Conservation (phyloP, 2,113 vertebrate genomes). For the Jacana jacana region DNA sequence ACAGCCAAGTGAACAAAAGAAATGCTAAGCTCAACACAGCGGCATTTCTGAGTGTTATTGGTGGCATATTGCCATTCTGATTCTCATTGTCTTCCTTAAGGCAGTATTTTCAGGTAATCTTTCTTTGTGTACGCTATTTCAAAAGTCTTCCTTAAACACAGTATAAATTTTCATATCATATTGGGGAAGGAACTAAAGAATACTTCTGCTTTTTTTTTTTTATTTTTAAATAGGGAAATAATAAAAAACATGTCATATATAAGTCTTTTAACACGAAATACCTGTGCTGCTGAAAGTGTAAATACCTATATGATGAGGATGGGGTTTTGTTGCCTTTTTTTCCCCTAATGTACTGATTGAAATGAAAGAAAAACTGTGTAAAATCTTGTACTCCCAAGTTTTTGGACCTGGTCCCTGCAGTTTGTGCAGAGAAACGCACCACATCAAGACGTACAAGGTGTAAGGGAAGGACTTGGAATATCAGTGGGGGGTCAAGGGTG, state of each 20-base stretch:
- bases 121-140: background rate
- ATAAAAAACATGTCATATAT: background rate
- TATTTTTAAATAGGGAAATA: background rate
- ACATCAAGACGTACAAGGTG: background rate
- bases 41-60: conserved; percentile 9
- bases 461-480: background rate
- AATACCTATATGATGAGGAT: background rate
- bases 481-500: fast-evolving
- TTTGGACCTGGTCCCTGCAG: background rate
- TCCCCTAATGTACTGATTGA: background rate
- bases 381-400: background rate
- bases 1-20: conserved; percentile 11
- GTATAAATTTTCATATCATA: background rate
- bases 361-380: background rate
- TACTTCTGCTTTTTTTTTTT: background rate
- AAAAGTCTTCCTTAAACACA: conserved; percentile 27
- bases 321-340: background rate
- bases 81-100: conserved; percentile 1
- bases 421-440: background rate
- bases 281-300: conserved; percentile 9
- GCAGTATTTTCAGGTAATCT: conserved; percentile 26
- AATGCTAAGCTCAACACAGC: background rate
- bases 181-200: background rate
- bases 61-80: background rate
- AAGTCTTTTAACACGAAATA: background rate